A percentile compares a stretch with the other conserved stretches of the same genome.
Evolutionary conservation across 2,888 invertebrate species (phyloP).

Genomic region (Dicyrtoma fusca): DNA sequence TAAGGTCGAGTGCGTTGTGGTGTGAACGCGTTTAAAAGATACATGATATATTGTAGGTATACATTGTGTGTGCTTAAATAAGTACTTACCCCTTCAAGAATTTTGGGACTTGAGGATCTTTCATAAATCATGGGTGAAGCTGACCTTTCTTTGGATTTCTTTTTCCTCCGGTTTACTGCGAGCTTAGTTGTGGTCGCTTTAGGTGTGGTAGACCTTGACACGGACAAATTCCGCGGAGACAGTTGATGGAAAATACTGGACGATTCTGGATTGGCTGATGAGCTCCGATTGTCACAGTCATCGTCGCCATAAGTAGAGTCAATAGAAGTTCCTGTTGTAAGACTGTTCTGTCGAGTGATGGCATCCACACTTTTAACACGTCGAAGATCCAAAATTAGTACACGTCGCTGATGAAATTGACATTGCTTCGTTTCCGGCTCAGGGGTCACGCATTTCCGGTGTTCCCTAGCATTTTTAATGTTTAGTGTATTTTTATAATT

Average conservation of each 20-base stretch:
- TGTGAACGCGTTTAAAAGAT: no score
- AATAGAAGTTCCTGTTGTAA: slow-evolving; percentile 48
- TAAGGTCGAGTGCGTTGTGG: no score
- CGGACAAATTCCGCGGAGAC: slow-evolving; percentile 48
- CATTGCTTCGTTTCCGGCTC: slow-evolving; percentile 63
- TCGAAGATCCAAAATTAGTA: slow-evolving; percentile 73
- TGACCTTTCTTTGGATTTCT: slow-evolving; percentile 49
- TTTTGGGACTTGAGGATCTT: slow-evolving; percentile 53
- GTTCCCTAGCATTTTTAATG: no score
- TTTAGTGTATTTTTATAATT: no score
- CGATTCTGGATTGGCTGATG: slow-evolving; percentile 47
- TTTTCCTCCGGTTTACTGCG: slow-evolving; percentile 14
- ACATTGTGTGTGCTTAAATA: no score
- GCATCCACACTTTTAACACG: slow-evolving; percentile 59
- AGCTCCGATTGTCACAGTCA: slow-evolving; percentile 47
- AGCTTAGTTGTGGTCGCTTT: slow-evolving; percentile 13
- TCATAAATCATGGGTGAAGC: slow-evolving; percentile 51
- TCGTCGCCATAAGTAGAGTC: slow-evolving; percentile 52
- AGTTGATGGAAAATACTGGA: slow-evolving; percentile 51
- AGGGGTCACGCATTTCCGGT: slow-evolving; percentile 69
- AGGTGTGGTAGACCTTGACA: slow-evolving; percentile 53
- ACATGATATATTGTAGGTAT: no score
- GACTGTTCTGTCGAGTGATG: slow-evolving; percentile 52
- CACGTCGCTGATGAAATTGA: slow-evolving; percentile 62
- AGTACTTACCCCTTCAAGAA: slow-evolving; percentile 53